phyloP scores from a whole-genome alignment of 2,888 invertebrate genomes.

The Netelia inedita region DNA sequence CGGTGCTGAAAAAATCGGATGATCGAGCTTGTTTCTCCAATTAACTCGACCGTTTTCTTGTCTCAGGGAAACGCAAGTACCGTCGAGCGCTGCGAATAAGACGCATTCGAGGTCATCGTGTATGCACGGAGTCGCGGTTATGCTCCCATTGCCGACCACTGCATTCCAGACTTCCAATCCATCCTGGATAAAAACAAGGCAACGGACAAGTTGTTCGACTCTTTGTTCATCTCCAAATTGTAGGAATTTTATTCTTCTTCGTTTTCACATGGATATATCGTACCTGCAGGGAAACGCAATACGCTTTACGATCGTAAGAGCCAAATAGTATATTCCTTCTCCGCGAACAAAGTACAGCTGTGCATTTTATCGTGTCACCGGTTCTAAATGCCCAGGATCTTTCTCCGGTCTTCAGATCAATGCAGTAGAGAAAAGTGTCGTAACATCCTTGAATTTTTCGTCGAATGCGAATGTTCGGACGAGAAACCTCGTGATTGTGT shows the following conservation, averaged over 20 bases:
- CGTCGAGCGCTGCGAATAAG: constrained; percentile 87
- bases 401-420: constrained; percentile 86
- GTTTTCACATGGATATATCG: constrained; percentile 68
- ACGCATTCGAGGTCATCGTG: constrained; percentile 78
- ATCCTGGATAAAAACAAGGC: constrained; percentile 82
- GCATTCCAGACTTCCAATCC: constrained; percentile 84
- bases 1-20: constrained; percentile 90
- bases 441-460: constrained; percentile 87
- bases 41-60: constrained; percentile 85
- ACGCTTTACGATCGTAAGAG: constrained; percentile 90
- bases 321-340: constrained; percentile 88
- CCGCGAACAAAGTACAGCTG: constrained; percentile 84
- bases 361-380: constrained; percentile 89
- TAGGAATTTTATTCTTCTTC: neutral
- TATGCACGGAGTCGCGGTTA: constrained; percentile 86
- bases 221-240: neutral
- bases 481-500: constrained; percentile 16
- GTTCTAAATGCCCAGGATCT: constrained; percentile 89
- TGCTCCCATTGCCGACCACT: constrained; percentile 85
- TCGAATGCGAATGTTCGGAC: neutral
- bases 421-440: constrained; percentile 90
- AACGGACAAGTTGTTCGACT: neutral
- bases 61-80: constrained; percentile 87
- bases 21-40: constrained; percentile 88
- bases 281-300: constrained; percentile 87